Evolutionary conservation across 2,888 invertebrate species (phyloP), one percentile per base, ranked within the genome.

Genomic region (Muscina levida): DNA sequence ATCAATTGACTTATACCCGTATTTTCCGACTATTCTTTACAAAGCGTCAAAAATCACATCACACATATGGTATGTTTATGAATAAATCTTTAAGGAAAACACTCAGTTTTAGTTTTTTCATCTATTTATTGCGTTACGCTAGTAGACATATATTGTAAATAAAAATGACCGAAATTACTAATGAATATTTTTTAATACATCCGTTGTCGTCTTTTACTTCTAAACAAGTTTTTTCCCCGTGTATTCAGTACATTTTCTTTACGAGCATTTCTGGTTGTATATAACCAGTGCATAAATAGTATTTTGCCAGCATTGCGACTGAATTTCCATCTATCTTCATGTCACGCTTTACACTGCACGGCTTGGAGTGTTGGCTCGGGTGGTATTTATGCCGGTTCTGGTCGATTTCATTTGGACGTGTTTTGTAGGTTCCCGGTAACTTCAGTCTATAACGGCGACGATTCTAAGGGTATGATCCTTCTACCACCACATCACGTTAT

Each of bases 301-400:
- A 76, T 79, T 81, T 79, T 83, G 70, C 83, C 82, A 76, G 75
- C 80, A 79, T 67, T 83, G 80, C 79, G 76, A 77, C 79, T 79
- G 80, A 72, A 78, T 77, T 75, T 75, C 78, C 79, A 84, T 84
- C 79, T 82, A 83, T 82, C 83, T 84, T 82, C 68, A 78, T 83
- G 74, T 82, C 79, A 82, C 79, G 77, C 65, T 72, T 65, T 39
- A 75, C 65, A 56, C 42, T 19, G 44, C 37, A 17, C 48, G 51
- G n/a, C 10, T 51, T 19, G 62, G 19, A 62, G 24, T 78, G 6
- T 53, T 53, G 62, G 31, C 37, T 68, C 10, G 37, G 70, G 59
- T 39, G 42, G 48, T 24, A 24, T 73, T 46, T 17, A 31, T 31
- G 57, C 22, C 15, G 62, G 26, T 65, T 72, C 39, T 66, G 48